These are phyloP conservation scores for Ammodytes marinus DNA, from an alignment of 2,113 vertebrate genomes.

Conservation along the genomic window DNA sequence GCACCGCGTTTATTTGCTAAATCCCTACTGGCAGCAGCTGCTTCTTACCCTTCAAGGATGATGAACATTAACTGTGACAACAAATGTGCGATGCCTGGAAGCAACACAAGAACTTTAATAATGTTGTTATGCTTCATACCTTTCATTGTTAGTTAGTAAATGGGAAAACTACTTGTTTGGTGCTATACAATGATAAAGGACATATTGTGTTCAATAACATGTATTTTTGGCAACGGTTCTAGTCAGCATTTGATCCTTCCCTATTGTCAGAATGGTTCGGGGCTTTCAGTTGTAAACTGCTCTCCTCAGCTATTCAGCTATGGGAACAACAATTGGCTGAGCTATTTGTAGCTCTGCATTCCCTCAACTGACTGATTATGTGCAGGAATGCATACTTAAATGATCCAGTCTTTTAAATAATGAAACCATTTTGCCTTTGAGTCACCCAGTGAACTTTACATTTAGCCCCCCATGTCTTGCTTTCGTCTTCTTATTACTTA, in stretches of 20 bases:
- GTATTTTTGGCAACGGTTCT: slow-evolving; percentile 32
- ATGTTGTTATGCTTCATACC: not conserved
- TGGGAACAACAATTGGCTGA: slow-evolving; percentile 68
- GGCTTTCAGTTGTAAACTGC: slow-evolving; percentile 65
- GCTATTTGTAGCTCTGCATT: slow-evolving; percentile 70
- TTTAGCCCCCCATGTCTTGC: not conserved
- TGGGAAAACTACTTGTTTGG: not conserved
- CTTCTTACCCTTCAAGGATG: not conserved
- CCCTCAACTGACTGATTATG: slow-evolving; percentile 63
- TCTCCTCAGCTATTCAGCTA: slow-evolving; percentile 73
- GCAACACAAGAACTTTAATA: not conserved
- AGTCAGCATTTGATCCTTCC: slow-evolving; percentile 43
- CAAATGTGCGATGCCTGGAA: not conserved
- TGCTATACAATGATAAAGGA: slow-evolving; percentile 6
- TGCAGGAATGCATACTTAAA: slow-evolving; percentile 73
- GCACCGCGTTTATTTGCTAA: not conserved
- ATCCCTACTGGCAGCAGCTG: not conserved
- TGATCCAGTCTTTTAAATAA: slow-evolving; percentile 58
- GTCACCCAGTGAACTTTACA: slow-evolving; percentile 29
- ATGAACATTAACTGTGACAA: not conserved
- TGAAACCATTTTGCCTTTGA: slow-evolving; percentile 14
- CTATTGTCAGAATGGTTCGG: slow-evolving; percentile 61
- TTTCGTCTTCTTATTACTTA: not conserved
- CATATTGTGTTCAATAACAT: slow-evolving; percentile 26
- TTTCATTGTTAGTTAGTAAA: no score